Base-by-base conservation (phyloP, 2,888 invertebrate species). In the Acanthoscelides obtectus region DNA sequence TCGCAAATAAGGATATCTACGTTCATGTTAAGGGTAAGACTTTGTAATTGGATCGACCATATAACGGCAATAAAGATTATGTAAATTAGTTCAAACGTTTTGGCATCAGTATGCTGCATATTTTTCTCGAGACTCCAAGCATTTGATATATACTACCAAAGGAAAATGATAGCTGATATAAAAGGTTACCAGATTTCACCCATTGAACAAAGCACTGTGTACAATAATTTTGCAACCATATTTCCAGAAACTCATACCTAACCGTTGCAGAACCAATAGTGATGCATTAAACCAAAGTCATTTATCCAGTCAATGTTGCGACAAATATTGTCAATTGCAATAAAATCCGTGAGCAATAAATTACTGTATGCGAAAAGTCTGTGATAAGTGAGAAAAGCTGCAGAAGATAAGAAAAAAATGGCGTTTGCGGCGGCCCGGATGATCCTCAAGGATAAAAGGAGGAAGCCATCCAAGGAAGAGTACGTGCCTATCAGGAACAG, bases 401-500 rank as follows among this genome's bases (percentile, higher is more conserved):
- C 6, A 45, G 45, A 6, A 45, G 25, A 45, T 45, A 45, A 45
- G 12, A 45, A n/a, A n/a, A 90, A 88, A 80, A 94, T 94, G 94
- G 94, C 94, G 85, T 94, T 94, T 84, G 94, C 94, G 68, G 94
- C 94, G 67, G 94, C 94, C 70, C 90, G 94, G 71, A 94, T 94
- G 93, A 94, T 94, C 81, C 87, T 94, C 79, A 94, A 94, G 87
- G 94, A 94, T 86, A 94, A 93, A 83, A 86, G 93, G 79, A 88
- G 94, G 82, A 94, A 94, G 89, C 88, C 93, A 69, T 93, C 93
- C 70, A 93, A 93, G 83, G 94, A 94, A 83, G 94, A 94, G 85
- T 93, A 92, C 86, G 87, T 90, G 86, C 92, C 83, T 68, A 75
- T 76, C 27, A 89, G 93, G 82, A 93, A 91, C 82, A 89, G 92